Evolutionary conservation across 1,140 invertebrate genomes (phyloP).

Genomic region (Propsilocerus akamusi): DNA sequence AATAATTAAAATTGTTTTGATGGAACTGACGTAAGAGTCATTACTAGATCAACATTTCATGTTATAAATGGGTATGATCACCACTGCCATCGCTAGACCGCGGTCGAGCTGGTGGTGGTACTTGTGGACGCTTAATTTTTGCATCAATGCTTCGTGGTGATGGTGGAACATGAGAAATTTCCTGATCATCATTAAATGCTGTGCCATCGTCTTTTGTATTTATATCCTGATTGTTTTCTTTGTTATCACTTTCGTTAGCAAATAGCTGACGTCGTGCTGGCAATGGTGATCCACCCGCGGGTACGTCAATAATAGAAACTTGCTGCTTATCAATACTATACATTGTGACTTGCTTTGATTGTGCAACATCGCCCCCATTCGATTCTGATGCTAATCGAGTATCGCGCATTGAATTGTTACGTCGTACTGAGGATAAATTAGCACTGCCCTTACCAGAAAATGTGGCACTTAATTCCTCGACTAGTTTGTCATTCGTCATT

Average conservation of each 20-base stretch:
- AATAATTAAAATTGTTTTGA: too few species aligned
- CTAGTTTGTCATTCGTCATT: conserved; percentile 3
- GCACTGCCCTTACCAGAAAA: not conserved
- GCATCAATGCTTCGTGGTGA: conserved; percentile 5
- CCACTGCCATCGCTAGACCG: not conserved
- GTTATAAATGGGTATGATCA: conserved; percentile 7
- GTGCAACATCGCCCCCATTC: conserved; percentile 19
- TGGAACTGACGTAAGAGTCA: too few species aligned
- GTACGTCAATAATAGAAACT: conserved; percentile 42
- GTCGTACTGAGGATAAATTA: not conserved
- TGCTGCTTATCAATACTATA: conserved; percentile 51
- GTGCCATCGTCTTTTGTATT: not conserved
- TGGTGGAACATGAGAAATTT: not conserved
- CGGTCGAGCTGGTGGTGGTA: conserved; percentile 4
- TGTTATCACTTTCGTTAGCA: not conserved
- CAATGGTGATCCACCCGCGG: conserved; percentile 10
- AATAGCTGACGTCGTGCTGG: conserved; percentile 11
- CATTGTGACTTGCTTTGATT: conserved; percentile 41
- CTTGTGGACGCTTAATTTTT: conserved; percentile 5
- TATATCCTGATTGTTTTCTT: conserved; percentile 1
- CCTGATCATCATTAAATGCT: not conserved
- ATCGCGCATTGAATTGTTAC: not conserved
- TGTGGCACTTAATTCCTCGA: not conserved
- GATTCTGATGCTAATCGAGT: not conserved
- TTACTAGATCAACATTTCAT: conserved; percentile 1